Base-by-base conservation (phyloP, 1,140 invertebrate species). In the Drepana arcuata region DNA sequence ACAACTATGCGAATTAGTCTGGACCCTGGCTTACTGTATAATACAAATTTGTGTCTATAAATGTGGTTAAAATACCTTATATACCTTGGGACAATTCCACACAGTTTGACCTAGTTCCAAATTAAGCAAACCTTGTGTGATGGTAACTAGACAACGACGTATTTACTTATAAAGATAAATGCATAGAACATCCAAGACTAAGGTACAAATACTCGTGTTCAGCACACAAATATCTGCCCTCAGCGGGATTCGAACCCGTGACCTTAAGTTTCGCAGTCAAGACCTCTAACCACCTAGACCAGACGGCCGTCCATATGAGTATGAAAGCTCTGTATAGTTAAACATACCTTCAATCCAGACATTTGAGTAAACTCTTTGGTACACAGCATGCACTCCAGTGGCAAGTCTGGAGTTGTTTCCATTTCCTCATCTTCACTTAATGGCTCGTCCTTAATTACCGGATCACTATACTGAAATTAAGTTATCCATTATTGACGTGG, bases 341-440 rank as follows among this genome's bases (percentile, higher is more conserved):
- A 28, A 11, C 27, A 36, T 52, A 80, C 72, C 67, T 77, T 80
- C 7, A 80, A 40, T 33, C 72, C 75, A 34, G 54, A 55, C 10
- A 80, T 50, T 50, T 62, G 67, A 11, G 64, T 48, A 27, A 80
- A 72, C 4, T 32, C 15, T 37, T 70, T 77, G 2, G 53, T 29
- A 28, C 75, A 80, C 16, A 80, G 41, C 42, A 80, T 51, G 38
- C 75, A 80, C 23, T 75, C 75, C 1, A 75, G 32, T 0, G 71
- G 39, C 14, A 80, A 24, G 11, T 75, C 72, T 0, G 35, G 29
- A 1, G 15, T 14, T 0, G 28, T 13, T 13, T 71, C 66, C 4
- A 24, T 27, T 6, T 71, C 55, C 4, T 68, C 64, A 2, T 51
- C 48, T 1, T 71, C 75, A 46, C 63, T 70, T 0, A 53, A 2